These are phyloP conservation scores for Erinaceus europaeus DNA, from an alignment of 2,113 vertebrate species.

Conservation along the genomic window DNA sequence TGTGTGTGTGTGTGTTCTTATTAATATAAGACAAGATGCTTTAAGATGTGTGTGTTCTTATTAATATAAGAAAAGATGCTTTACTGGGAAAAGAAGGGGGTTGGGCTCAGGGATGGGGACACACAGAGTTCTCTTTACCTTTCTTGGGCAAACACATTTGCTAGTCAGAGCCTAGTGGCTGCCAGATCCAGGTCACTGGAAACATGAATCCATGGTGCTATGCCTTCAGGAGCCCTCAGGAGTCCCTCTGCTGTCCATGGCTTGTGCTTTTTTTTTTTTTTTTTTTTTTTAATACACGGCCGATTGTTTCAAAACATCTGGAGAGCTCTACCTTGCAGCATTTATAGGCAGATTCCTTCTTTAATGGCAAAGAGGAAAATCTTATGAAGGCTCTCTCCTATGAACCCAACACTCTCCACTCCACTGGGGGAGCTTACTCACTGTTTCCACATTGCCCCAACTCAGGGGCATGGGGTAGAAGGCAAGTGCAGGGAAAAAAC, in stretches of 20 bases:
- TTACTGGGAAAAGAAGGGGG: too few relatives aligned
- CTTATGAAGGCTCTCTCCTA: constrained; percentile 77
- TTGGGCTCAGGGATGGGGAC: too few relatives aligned
- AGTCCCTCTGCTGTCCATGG: too few relatives aligned
- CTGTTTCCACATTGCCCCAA: constrained; percentile 75
- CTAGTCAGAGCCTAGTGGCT: constrained; percentile 69
- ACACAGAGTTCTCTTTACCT: constrained; percentile 74
- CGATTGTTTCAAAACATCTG: constrained; percentile 84
- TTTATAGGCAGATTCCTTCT: constrained; percentile 83
- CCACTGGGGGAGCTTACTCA: constrained; percentile 72
- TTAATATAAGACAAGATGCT: constrained; percentile 65
- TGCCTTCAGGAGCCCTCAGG: constrained; percentile 80
- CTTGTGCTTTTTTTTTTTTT: too few relatives aligned
- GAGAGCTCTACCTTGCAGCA: constrained; percentile 74
- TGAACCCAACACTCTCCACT: constrained; percentile 72
- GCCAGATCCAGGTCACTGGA: constrained; percentile 77
- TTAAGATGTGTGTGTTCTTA: constrained; percentile 58
- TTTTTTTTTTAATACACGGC: constrained; percentile 74
- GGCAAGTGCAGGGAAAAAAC: constrained; percentile 33
- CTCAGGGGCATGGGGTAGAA: constrained; percentile 55
- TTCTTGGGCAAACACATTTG: constrained; percentile 74
- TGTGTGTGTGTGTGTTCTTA: constrained; percentile 57
- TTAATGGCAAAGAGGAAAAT: constrained; percentile 83
- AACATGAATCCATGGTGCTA: constrained; percentile 77
- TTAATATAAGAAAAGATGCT: constrained; percentile 65